A percentile compares a stretch with the other conserved stretches of the same genome.
These are phyloP conservation scores for Amblyteles armatorius DNA, from an alignment of 2,888 invertebrate genomes.

Conservation along the genomic window DNA sequence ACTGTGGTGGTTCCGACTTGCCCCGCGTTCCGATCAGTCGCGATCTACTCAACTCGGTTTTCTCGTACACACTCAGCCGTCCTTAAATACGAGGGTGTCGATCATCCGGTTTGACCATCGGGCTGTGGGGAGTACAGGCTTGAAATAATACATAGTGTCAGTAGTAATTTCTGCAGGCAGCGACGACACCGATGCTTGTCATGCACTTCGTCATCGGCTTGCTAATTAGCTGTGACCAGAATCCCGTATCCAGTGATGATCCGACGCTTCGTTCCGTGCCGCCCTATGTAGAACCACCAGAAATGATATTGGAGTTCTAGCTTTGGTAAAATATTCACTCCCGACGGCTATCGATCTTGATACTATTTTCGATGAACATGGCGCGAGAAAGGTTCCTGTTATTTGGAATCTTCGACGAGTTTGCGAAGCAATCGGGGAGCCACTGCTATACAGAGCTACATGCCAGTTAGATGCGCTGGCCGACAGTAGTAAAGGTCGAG, in stretches of 20 bases:
- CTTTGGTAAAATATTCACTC: constrained; percentile 47
- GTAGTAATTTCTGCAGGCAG: not conserved
- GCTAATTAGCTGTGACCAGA: not conserved
- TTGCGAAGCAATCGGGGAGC: constrained; percentile 46
- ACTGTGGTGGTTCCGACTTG: too few relatives aligned
- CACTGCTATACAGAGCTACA: not conserved
- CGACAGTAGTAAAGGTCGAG: constrained; percentile 36
- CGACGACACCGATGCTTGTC: not conserved
- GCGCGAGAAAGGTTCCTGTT: constrained; percentile 20
- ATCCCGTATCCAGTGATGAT: not conserved
- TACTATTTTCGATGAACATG: constrained; percentile 5
- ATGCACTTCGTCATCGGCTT: not conserved
- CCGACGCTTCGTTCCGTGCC: not conserved
- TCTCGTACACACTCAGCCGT: not conserved
- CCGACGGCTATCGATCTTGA: constrained; percentile 22
- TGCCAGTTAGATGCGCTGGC: not conserved
- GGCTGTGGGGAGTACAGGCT: not conserved
- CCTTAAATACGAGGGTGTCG: not conserved
- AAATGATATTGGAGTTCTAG: not conserved
- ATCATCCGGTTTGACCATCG: not conserved
- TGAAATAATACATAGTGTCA: not conserved
- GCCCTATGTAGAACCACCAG: not conserved
- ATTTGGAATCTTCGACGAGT: constrained; percentile 46
- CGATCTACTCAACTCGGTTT: too few relatives aligned
- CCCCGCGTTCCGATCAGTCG: too few relatives aligned